Base-by-base conservation (phyloP, 2,113 vertebrate species). In the Natator depressus region DNA sequence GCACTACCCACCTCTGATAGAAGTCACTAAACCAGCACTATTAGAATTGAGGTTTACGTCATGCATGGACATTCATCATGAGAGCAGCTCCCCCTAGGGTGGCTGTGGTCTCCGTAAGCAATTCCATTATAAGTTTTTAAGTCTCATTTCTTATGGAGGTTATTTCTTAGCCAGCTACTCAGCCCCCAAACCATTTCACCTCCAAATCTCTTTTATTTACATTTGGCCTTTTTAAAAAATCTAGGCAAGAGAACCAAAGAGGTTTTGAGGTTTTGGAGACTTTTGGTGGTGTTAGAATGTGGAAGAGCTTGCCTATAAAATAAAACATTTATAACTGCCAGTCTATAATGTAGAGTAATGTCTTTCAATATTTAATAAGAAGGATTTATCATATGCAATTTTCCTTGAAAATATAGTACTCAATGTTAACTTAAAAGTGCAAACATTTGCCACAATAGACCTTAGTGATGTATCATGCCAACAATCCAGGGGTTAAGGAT, bases 1-100 rank as follows among this genome's bases (percentile, higher is more conserved):
- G 82, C 93, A 97, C 96, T 91, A 93, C 25, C 75, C 72, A 72
- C 88, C 87, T 90, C 82, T 90, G 94, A 84, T 95, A 87, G 94
- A 97, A 97, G 89, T 89, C 91, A 87, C 72, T 91, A 92, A 46
- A 62, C 79, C 69, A 69, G 38, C 59, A 75, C 72, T 85, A 72
- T 55, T 51, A 91, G 92, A 93, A 97, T 81, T 80, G 79, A 91
- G 88, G 89, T 92, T 95, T 96, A 49, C n/a, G 62, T 96, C 87
- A 47, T 89, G 84, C 12, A 8, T 78, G 69, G 87, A 95, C 50
- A 42, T 89, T 80, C 1, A 8, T 89, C 14, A 12, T 54, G 46
- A 85, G 11, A 85, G 88, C 51, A 86, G 20, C 24, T 85, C n/a
- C 76, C 59, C 78, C 22, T 84, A 69, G 81, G 19, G n/a, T 87